Evolutionary conservation across 2,797 vertebrate species (phyloP).

Genomic region (Urophycis tenuis): DNA sequence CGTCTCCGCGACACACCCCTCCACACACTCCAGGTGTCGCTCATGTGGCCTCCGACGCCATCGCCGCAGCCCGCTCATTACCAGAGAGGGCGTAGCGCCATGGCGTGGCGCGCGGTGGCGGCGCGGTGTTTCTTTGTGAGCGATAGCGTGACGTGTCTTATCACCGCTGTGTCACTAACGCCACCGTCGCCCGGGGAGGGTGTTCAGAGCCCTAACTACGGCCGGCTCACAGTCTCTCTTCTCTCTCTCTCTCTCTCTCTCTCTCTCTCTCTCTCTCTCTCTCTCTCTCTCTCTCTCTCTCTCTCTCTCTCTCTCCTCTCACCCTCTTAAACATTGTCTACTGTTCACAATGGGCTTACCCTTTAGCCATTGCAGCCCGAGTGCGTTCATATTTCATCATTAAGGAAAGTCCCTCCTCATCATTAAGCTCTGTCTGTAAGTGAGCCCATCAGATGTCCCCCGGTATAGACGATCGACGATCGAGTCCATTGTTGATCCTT

Average conservation of each 20-base stretch:
- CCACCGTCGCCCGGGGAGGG: slow-evolving; percentile 18
- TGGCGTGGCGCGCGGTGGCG: slow-evolving; percentile 29
- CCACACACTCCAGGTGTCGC: slow-evolving; percentile 35
- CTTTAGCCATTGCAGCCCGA: not conserved
- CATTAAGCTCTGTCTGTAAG: not conserved
- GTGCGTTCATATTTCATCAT: not conserved
- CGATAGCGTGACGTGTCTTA: slow-evolving; percentile 32
- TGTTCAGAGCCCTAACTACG: slow-evolving; percentile 11
- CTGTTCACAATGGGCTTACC: not conserved
- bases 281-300: too few species aligned
- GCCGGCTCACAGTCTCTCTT: slow-evolving; percentile 10
- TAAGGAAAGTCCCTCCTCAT: not conserved
- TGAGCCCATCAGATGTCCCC: not conserved
- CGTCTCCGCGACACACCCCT: slow-evolving; percentile 44
- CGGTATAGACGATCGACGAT: not conserved
- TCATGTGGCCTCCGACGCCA: not conserved
- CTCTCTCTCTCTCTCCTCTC: not conserved
- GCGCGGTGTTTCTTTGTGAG: slow-evolving; percentile 57
- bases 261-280: too few species aligned
- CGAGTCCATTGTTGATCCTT: not conserved
- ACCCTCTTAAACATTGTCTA: not conserved
- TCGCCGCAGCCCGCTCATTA: slow-evolving; percentile 41
- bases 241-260: not conserved
- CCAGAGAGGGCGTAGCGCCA: slow-evolving; percentile 26
- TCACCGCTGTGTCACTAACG: slow-evolving; percentile 22